Evolutionary conservation across 2,888 invertebrate species (phyloP).

Genomic region (Drosophila mulleri): DNA sequence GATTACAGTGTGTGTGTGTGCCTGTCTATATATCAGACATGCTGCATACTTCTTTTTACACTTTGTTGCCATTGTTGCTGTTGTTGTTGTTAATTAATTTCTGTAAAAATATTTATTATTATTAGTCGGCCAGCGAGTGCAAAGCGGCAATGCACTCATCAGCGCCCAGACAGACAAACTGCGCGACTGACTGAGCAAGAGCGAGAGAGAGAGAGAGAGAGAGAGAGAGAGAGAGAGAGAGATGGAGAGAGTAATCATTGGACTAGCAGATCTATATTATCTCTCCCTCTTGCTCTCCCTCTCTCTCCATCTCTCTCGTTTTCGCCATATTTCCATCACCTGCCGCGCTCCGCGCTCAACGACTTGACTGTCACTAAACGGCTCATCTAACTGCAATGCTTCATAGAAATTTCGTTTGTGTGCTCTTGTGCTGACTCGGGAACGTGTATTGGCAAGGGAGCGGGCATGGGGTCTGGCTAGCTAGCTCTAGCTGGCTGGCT

Average conservation of each 20-base stretch:
- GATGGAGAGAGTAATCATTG: background rate
- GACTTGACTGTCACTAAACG: slow-evolving; percentile 80
- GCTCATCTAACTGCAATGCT: slow-evolving; percentile 82
- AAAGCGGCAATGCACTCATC: slow-evolving; percentile 66
- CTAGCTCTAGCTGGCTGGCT: slow-evolving; percentile 24
- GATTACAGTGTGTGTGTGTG: slow-evolving; percentile 8
- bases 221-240: background rate
- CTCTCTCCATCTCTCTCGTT: background rate
- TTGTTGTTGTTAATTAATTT: slow-evolving; percentile 70
- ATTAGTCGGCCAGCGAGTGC: slow-evolving; percentile 59
- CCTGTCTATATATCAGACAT: slow-evolving; percentile 23
- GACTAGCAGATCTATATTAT: slow-evolving; percentile 4
- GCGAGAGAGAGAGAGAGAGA: background rate
- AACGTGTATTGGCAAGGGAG: slow-evolving; percentile 13
- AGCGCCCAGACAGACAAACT: slow-evolving; percentile 34
- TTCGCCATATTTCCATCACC: slow-evolving; percentile 15
- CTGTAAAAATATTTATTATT: slow-evolving; percentile 76
- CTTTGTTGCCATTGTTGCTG: slow-evolving; percentile 66
- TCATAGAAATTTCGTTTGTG: slow-evolving; percentile 77
- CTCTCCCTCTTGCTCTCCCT: background rate
- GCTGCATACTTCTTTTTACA: slow-evolving; percentile 49
- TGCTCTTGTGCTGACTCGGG: slow-evolving; percentile 17
- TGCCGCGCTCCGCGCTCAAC: slow-evolving; percentile 38
- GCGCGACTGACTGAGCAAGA: background rate
- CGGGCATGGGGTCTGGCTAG: slow-evolving; percentile 4